Percentiles rank a stretch among this genome's conserved stretches.
Evolutionary conservation across 2,797 vertebrate genomes (phyloP).

Genomic region (Eupleurogrammus muticus): DNA sequence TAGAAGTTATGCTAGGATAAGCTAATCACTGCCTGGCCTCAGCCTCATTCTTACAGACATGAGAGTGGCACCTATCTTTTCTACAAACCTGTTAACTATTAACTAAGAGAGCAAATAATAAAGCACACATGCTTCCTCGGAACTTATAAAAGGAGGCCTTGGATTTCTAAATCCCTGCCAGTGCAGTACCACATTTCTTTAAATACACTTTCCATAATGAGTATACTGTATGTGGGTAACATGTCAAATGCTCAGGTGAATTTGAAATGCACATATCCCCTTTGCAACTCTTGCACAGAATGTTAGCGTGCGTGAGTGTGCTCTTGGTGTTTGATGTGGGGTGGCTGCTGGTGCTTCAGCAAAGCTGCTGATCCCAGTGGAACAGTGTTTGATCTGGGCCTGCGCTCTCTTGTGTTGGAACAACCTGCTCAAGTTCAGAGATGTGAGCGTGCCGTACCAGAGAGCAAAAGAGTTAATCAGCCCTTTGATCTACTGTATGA

Average conservation of each 20-base stretch:
- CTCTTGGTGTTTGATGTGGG: slow-evolving; percentile 76
- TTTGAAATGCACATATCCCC: slow-evolving; percentile 48
- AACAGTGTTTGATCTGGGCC: slow-evolving; percentile 78
- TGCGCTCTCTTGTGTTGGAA: slow-evolving; percentile 71
- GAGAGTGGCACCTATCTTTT: neutral
- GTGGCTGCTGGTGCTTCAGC: slow-evolving; percentile 70
- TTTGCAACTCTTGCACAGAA: slow-evolving; percentile 40
- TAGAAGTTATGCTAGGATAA: neutral
- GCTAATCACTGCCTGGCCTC: neutral
- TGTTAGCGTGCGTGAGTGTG: slow-evolving; percentile 37
- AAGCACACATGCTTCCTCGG: neutral
- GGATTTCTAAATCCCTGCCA: slow-evolving; percentile 4
- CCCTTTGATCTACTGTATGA: slow-evolving; percentile 72
- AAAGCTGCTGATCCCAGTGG: slow-evolving; percentile 76
- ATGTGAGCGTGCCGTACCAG: slow-evolving; percentile 60
- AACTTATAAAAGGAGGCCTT: neutral
- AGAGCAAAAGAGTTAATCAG: slow-evolving; percentile 80
- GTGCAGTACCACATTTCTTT: slow-evolving; percentile 23
- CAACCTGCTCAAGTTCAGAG: slow-evolving; percentile 77
- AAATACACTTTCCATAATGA: slow-evolving; percentile 39
- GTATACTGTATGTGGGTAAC: slow-evolving; percentile 26
- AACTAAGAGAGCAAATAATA: too few species aligned
- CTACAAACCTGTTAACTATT: neutral
- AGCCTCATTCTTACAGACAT: neutral
- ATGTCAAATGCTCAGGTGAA: slow-evolving; percentile 49